Base-by-base conservation (phyloP, 2,113 vertebrate species). In the Struthio camelus region DNA sequence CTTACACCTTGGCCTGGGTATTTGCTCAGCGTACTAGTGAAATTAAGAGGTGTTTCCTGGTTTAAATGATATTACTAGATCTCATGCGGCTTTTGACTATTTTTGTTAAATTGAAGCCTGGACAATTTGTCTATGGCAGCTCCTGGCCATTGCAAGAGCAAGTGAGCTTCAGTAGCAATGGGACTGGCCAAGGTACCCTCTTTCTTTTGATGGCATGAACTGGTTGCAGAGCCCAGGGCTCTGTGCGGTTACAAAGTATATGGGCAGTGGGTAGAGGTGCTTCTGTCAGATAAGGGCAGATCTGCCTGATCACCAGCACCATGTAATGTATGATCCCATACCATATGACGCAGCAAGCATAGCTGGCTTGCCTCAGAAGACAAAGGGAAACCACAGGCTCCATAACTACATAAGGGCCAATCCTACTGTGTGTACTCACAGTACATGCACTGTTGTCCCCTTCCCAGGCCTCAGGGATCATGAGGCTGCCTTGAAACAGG, bases 171-270 rank as follows among this genome's bases (percentile, higher is more conserved):
- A 10, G n/a, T 13, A 69, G 64, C 54, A 61, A 6, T 34, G 50
- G 40, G 32, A 32, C 32, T 56, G 67, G 15, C 14, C 4, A 1
- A 67, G 30, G 22, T 64, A 10, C 9, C 40, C 10, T 40, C 58
- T 75, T 34, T 36, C 42, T 40, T n/a, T 13, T 16, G 32, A 58
- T 36, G 22, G 4, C 7, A 12, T 0, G 11, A 48, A 5, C 6
- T 1, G 0, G 5, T 27, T 40, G 20, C 17, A 27, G n/a, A 77
- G 10, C 1, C 24, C n/a, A 14, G 28, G 42, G 32, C 9, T 42
- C 54, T 64, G 10, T 28, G 18, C 69, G 38, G 30, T 32, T 7
- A 7, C 14, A 5, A 4, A 9, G 18, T 16, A 7, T 65, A 14
- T 8, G 34, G n/a, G 75, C 22, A 65, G 19, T 40, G 46, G 30